These are phyloP conservation scores for Hirtodrosophila alboralis DNA, from an alignment of 2,888 invertebrate species.

Conservation along the genomic window DNA sequence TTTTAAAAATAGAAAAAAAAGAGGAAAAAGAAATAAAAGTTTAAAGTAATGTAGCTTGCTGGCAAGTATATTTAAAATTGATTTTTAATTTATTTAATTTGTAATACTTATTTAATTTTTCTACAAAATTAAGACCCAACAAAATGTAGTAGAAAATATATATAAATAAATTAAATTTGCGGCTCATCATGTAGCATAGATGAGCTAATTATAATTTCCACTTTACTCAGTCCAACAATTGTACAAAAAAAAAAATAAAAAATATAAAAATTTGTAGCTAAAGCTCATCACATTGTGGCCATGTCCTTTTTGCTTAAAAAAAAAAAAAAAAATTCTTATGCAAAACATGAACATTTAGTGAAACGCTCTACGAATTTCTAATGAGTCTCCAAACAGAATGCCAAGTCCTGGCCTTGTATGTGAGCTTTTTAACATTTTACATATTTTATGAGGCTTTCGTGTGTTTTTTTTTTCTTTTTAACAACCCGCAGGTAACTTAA, in stretches of 20 bases:
- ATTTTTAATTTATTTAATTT: too few relatives aligned
- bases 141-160: conserved; percentile 31
- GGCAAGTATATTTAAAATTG: too few relatives aligned
- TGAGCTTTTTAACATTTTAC: conserved; percentile 67
- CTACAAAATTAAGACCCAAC: conserved; percentile 15
- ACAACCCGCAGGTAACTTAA: conserved; percentile 53
- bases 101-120: too few relatives aligned
- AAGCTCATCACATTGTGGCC: conserved; percentile 49
- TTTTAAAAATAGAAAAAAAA: background rate
- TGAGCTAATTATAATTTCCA: conserved; percentile 57
- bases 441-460: conserved; percentile 67
- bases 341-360: conserved; percentile 82
- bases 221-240: conserved; percentile 41
- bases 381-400: conserved; percentile 61
- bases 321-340: conserved; percentile 79
- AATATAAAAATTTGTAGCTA: too few relatives aligned
- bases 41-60: too few relatives aligned
- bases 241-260: conserved; percentile 32
- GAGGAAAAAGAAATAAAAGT: too few relatives aligned
- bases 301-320: conserved; percentile 51
- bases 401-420: conserved; percentile 35
- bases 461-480: conserved; percentile 8
- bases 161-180: conserved; percentile 45
- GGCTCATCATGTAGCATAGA: conserved; percentile 16
- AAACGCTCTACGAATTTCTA: conserved; percentile 82